Percentiles rank a stretch among this genome's conserved stretches.
Evolutionary conservation across 2,797 vertebrate species (phyloP).

Genomic region (Gymnoscopelus microlampas): DNA sequence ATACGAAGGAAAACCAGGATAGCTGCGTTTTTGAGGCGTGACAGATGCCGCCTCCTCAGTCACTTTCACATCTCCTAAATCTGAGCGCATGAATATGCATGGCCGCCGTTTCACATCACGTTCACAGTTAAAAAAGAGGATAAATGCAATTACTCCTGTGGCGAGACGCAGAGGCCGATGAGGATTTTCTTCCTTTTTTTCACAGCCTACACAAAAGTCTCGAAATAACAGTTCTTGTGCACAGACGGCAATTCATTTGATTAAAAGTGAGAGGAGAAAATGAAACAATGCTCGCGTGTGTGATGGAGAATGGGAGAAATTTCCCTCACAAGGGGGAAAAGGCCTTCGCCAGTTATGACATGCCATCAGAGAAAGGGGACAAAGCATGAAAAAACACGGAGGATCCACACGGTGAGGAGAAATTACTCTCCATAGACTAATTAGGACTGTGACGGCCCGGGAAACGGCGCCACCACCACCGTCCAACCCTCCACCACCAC

Average conservation of each 20-base stretch:
- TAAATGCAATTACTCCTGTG: background rate
- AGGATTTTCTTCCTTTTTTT: background rate
- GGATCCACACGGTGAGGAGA: conserved; percentile 67
- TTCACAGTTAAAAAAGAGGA: background rate
- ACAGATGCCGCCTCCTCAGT: background rate
- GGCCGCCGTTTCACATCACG: background rate
- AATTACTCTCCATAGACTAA: conserved; percentile 79
- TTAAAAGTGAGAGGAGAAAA: conserved; percentile 57
- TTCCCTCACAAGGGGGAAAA: conserved; percentile 7
- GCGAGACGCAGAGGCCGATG: no score
- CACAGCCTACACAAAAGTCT: conserved; percentile 26
- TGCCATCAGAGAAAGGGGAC: conserved; percentile 71
- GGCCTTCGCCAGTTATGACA: conserved; percentile 59
- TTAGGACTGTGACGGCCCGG: conserved; percentile 80
- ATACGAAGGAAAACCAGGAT: background rate
- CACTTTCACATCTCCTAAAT: background rate
- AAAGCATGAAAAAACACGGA: conserved; percentile 64
- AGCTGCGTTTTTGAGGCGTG: no score
- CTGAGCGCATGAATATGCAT: background rate
- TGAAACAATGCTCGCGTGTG: conserved; percentile 40
- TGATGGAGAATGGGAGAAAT: conserved; percentile 62
- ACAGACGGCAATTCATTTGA: conserved; percentile 46
- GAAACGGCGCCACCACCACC: conserved; percentile 73
- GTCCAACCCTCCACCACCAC: conserved; percentile 58
- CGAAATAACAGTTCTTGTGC: conserved; percentile 26